phyloP scores from a whole-genome alignment of 92 coral and sea anemone species.

The Zoanthus sociatus region DNA sequence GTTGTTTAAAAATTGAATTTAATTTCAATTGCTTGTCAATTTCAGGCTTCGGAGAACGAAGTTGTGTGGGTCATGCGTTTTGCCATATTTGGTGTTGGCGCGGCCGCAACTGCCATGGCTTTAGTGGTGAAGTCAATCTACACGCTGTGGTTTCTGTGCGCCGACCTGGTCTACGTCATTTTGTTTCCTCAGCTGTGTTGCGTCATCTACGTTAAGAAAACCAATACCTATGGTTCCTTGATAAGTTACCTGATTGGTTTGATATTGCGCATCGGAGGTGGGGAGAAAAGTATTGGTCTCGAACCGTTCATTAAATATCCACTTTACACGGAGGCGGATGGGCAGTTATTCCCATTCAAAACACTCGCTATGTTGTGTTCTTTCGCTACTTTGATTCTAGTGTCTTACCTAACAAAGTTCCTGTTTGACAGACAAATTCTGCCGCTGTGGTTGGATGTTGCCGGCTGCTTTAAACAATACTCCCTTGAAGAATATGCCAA shows the following conservation, averaged over 20 bases:
- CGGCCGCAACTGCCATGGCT: conserved; percentile 87
- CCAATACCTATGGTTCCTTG: conserved; percentile 90
- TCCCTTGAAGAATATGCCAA: conserved; percentile 27
- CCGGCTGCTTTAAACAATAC: conserved; percentile 78
- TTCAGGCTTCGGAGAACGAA: conserved; percentile 87
- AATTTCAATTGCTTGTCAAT: not conserved
- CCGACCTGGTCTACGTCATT: conserved; percentile 92
- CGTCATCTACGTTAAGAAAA: conserved; percentile 77
- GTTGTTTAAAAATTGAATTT: too few species aligned
- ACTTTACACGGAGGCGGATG: conserved; percentile 70
- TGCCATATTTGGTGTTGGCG: conserved; percentile 86
- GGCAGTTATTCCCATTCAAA: conserved; percentile 92
- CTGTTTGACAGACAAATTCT: conserved; percentile 71
- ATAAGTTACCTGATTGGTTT: conserved; percentile 81
- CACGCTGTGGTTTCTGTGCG: conserved; percentile 84
- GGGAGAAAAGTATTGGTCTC: conserved; percentile 76
- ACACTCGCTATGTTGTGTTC: conserved; percentile 88
- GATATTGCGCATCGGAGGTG: conserved; percentile 83
- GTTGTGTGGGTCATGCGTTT: conserved; percentile 89
- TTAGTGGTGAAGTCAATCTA: conserved; percentile 85
- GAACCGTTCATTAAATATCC: conserved; percentile 83
- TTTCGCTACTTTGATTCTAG: conserved; percentile 70
- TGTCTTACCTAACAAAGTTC: conserved; percentile 71
- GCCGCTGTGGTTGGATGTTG: conserved; percentile 72
- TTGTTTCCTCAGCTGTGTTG: conserved; percentile 93